Evolutionary conservation across 2,888 invertebrate species (phyloP), one percentile per base, ranked within the genome.

Genomic region (Drosophila nr. medialis): DNA sequence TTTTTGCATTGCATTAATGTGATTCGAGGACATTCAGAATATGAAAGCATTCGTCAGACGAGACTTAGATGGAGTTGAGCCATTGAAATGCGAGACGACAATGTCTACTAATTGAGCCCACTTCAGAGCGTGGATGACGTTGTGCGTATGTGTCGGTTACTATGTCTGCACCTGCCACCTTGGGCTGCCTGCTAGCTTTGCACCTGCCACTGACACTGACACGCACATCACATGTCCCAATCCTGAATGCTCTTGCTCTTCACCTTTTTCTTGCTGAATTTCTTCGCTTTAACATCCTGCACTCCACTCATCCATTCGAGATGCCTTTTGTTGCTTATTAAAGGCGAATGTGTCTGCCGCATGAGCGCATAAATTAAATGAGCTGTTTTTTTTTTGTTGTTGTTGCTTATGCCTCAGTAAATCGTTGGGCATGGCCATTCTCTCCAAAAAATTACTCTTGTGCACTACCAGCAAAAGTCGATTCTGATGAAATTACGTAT

Each of bases 401-500:
- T 68, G 64, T 51, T 45, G 53, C 29, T 62, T 53, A 38, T 70
- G 62, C 45, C 45, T 66, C 27, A 50, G 42, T 49, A 77, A 59
- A 58, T 48, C 27, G 54, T n/a, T 45, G 32, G 50, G 32, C 63
- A 24, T 36, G 56, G 51, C 55, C 48, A 27, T 29, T 7, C 60
- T 38, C 24, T 49, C 61, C 15, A 27, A 27, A 61, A 61, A 42
- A 48, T n/a, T 32, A 59, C 53, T 51, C 70, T 56, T 42, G 38
- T 65, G 64, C 64, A 64, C 34, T 48, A 63, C 18, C 56, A 58
- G 58, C 66, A 58, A 64, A 64, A 53, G 83, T 77, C 71, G 74
- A 76, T 75, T 74, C 74, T 69, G 71, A 84, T 76, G 73, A 80
- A 73, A 84, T 84, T 86, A 80, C 80, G 87, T 84, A 84, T 75